phyloP scores from a whole-genome alignment of 2,113 vertebrate genomes.

The Nibea coibor region DNA sequence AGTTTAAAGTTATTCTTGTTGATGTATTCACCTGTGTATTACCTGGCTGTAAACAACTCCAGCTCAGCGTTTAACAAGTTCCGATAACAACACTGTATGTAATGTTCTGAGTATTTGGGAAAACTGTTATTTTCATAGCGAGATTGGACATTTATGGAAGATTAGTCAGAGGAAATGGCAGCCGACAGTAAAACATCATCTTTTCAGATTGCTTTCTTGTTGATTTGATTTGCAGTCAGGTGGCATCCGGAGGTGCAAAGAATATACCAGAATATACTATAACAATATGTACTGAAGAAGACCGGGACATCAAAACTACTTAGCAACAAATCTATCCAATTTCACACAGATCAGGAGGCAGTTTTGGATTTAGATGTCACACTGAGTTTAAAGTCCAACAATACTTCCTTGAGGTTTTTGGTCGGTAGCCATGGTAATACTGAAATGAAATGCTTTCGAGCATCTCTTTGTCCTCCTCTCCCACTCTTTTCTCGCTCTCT shows the following conservation, averaged over 20 bases:
- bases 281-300: slow-evolving; percentile 10
- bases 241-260: slow-evolving; percentile 22
- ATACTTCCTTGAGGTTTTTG: slow-evolving; percentile 48
- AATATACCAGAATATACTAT: not conserved
- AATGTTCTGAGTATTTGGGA: slow-evolving; percentile 14
- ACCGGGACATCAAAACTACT: slow-evolving; percentile 30
- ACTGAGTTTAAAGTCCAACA: slow-evolving; percentile 50
- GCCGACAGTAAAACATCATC: slow-evolving; percentile 26
- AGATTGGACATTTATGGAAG: slow-evolving; percentile 24
- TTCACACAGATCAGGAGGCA: slow-evolving; percentile 53
- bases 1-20: not conserved
- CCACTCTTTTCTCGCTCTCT: slow-evolving; percentile 44
- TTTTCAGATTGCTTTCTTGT: slow-evolving; percentile 25
- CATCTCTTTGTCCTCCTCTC: slow-evolving; percentile 68
- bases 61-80: slow-evolving; percentile 41
- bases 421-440: slow-evolving; percentile 68
- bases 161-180: slow-evolving; percentile 24
- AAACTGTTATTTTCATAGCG: slow-evolving; percentile 30
- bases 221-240: slow-evolving; percentile 43
- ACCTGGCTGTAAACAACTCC: slow-evolving; percentile 11
- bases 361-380: slow-evolving; percentile 48
- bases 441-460: slow-evolving; percentile 63
- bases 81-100: slow-evolving; percentile 14
- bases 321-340: slow-evolving; percentile 56
- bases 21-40: slow-evolving; percentile 4